Conservation (phyloP, 2,888 invertebrate genomes). For the Dioctria rufipes region DNA sequence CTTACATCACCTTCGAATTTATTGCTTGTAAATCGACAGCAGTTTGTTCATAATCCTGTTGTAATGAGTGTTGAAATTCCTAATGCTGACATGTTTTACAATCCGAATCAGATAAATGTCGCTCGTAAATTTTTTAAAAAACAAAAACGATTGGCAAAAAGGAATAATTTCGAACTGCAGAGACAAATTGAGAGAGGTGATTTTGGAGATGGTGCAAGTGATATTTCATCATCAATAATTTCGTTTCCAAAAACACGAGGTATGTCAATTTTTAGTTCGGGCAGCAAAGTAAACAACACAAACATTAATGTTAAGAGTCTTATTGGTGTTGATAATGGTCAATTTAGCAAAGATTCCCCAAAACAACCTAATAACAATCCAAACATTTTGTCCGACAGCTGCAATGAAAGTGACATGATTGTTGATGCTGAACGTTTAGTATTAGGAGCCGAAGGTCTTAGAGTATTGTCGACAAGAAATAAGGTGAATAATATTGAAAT, state of each 20-base stretch:
- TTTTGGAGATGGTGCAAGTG: conserved; percentile 73
- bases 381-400: conserved; percentile 74
- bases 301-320: conserved; percentile 77
- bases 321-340: conserved; percentile 45
- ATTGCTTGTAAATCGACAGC: conserved; percentile 80
- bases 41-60: conserved; percentile 78
- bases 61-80: conserved; percentile 67
- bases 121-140: conserved; percentile 94
- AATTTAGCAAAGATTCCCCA: conserved; percentile 60
- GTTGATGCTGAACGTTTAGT: conserved; percentile 67
- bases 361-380: conserved; percentile 75
- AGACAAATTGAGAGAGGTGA: conserved; percentile 74
- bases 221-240: conserved; percentile 72
- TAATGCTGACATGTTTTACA: conserved; percentile 88
- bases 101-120: conserved; percentile 93
- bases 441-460: conserved; percentile 69
- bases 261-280: conserved; percentile 76
- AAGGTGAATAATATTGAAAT: conserved; percentile 67
- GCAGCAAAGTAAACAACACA: conserved; percentile 86
- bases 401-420: conserved; percentile 73
- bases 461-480: conserved; percentile 64
- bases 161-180: conserved; percentile 78
- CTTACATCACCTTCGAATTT: conserved; percentile 71
- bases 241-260: conserved; percentile 72
- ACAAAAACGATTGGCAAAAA: conserved; percentile 82